A percentile compares a stretch with the other conserved stretches of the same genome.
phyloP scores from a whole-genome alignment of 2,113 vertebrate species.

The Oreotrochilus melanogaster region DNA sequence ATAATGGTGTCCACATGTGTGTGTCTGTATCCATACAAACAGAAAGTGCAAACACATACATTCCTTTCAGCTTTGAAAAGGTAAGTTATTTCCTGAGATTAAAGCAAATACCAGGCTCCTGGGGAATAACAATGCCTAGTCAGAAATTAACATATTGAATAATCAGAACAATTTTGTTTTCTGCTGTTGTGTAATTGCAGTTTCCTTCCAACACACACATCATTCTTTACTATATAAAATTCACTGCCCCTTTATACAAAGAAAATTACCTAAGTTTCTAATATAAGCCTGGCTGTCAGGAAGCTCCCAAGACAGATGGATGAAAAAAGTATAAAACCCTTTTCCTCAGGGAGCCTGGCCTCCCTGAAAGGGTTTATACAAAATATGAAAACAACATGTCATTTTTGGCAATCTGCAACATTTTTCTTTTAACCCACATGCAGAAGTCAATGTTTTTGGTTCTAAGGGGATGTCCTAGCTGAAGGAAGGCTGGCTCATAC shows the following conservation, averaged over 20 bases:
- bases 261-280: constrained; percentile 34
- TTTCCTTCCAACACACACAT: background rate
- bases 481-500: background rate
- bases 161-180: background rate
- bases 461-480: background rate
- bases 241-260: background rate
- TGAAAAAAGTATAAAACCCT: background rate
- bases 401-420: constrained; percentile 5
- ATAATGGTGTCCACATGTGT: background rate
- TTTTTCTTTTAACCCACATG: background rate
- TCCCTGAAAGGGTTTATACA: background rate
- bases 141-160: background rate
- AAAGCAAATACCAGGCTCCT: background rate
- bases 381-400: constrained; percentile 30
- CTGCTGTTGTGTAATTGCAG: background rate
- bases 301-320: background rate
- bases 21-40: background rate
- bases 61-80: background rate
- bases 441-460: background rate
- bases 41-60: background rate
- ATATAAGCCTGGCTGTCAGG: constrained; percentile 1
- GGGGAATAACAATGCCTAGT: background rate
- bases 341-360: background rate
- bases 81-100: background rate
- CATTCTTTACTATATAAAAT: constrained; percentile 31